Evolutionary conservation across 2,888 invertebrate genomes (phyloP), one percentile per base, ranked within the genome.

Genomic region (Scaptomyza reducta): DNA sequence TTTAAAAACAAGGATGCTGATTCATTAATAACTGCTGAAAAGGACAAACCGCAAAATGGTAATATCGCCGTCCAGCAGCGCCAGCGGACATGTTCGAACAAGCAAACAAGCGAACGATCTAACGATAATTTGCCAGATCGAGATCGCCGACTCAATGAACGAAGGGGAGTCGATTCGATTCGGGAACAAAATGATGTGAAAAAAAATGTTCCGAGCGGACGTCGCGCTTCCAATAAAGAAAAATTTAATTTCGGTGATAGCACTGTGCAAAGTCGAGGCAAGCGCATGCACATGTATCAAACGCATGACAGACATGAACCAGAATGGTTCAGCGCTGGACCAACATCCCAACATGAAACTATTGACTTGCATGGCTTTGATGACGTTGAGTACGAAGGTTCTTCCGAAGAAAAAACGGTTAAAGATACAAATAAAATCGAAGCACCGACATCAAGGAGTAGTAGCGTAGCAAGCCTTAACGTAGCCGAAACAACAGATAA

Each of bases 361-460:
- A 98, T 98, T 84, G 98, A 98, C 91, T 93, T 98, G 80, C 95
- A 96, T 49, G 98, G 98, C 16, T 98, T 98, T 92, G 97, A 98
- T 0, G 88, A 88, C 6, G 14, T 53, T 84, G 97, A 97, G 59
- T 87, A 96, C 16, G 89, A 88, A 22, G 68, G 70, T 1, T 53
- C 75, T 29, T 59, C 56, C 3, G 70, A 74, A 14, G 13, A 11
- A 3, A 73, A 67, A 22, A 5, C 9, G 0, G 14, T 27, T 7
- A 49, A 45, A n/a, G 46, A 46, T 29, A 27, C 35, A 6, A 46
- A 40, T 14, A 69, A 59, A 38, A 14, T 38, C 13, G 45, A 62
- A 38, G 11, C 41, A 13, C 5, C 31, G 13, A 25, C 40, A 16
- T 77, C 67, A 9, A 69, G 45, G 44, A 66, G 66, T 9, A 77